Percentiles rank a stretch among this genome's conserved stretches.
phyloP scores from a whole-genome alignment of 1,140 invertebrate genomes.

The Drosophila ambigua region DNA sequence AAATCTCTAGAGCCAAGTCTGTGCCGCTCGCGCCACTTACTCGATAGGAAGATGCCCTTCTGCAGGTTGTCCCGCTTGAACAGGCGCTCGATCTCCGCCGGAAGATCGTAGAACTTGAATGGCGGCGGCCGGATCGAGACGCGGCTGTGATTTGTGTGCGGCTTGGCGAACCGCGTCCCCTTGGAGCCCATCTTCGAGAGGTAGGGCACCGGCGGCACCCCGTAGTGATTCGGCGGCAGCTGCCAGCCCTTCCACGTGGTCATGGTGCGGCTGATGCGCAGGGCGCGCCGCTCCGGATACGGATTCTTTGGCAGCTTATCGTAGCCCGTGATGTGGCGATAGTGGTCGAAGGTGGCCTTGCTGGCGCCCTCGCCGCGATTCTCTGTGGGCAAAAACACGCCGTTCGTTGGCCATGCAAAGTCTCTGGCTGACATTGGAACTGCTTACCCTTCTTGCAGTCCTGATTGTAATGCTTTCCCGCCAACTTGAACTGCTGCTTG shows the following conservation, averaged over 20 bases:
- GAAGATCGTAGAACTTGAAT: constrained; percentile 60
- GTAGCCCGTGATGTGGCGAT: constrained; percentile 57
- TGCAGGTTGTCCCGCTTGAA: constrained; percentile 47
- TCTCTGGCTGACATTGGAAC: too few relatives aligned
- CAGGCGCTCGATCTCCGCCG: constrained; percentile 44
- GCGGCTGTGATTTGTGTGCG: constrained; percentile 37
- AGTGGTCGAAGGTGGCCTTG: constrained; percentile 42
- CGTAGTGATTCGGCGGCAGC: constrained; percentile 69
- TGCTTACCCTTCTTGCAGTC: constrained; percentile 43
- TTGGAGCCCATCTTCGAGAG: constrained; percentile 41
- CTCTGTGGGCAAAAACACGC: constrained; percentile 9
- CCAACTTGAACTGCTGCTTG: constrained; percentile 57
- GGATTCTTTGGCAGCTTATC: constrained; percentile 24
- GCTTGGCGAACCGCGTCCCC: constrained; percentile 60
- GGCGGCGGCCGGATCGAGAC: constrained; percentile 50
- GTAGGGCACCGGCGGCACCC: constrained; percentile 48
- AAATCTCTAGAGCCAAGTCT: background rate
- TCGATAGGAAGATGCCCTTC: constrained; percentile 71
- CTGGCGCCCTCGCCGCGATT: constrained; percentile 45
- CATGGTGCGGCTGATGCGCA: constrained; percentile 42
- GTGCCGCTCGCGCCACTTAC: constrained; percentile 34
- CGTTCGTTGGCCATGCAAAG: accelerated
- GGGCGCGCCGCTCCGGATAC: constrained; percentile 45
- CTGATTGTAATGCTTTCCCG: constrained; percentile 56
- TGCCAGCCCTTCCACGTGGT: constrained; percentile 55